These are phyloP conservation scores for Euthynnus affinis DNA, from an alignment of 2,797 vertebrate genomes.

Conservation along the genomic window DNA sequence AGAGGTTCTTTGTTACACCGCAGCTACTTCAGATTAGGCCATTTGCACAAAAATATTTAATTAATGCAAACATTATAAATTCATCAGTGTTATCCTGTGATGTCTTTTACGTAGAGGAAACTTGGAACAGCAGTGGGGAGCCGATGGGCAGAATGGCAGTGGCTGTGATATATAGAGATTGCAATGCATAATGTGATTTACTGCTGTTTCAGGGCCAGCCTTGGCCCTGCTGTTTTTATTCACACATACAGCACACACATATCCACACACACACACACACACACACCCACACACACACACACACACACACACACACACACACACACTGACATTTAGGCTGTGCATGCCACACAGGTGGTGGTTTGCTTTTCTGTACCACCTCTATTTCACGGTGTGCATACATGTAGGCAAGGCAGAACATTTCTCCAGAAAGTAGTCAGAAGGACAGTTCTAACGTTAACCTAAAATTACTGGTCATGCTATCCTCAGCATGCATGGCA, in stretches of 20 bases:
- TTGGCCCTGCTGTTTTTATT: slow-evolving; percentile 66
- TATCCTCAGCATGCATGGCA: neutral
- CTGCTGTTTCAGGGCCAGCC: slow-evolving; percentile 62
- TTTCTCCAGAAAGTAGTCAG: slow-evolving; percentile 1
- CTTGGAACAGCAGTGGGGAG: slow-evolving; percentile 50
- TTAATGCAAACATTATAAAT: slow-evolving; percentile 31
- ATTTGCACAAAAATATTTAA: slow-evolving; percentile 28
- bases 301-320: slow-evolving; percentile 29
- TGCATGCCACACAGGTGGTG: slow-evolving; percentile 57
- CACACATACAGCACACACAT: slow-evolving; percentile 64
- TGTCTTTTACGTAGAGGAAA: slow-evolving; percentile 27
- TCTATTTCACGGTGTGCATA: slow-evolving; percentile 5
- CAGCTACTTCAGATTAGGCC: slow-evolving; percentile 22
- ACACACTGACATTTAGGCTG: slow-evolving; percentile 74
- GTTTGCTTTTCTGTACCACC: slow-evolving; percentile 54
- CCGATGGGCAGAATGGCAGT: slow-evolving; percentile 48
- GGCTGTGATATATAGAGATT: slow-evolving; percentile 72
- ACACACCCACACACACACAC: slow-evolving; percentile 29
- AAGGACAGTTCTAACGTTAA: neutral
- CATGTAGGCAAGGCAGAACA: neutral
- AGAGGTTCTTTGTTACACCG: slow-evolving; percentile 18
- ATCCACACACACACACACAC: slow-evolving; percentile 54
- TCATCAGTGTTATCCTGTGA: slow-evolving; percentile 12
- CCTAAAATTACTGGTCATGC: neutral
- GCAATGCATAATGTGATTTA: slow-evolving; percentile 76